Evolutionary conservation across 2,113 vertebrate genomes (phyloP), one percentile per base, ranked within the genome.

Genomic region (Onychostruthus taczanowskii): DNA sequence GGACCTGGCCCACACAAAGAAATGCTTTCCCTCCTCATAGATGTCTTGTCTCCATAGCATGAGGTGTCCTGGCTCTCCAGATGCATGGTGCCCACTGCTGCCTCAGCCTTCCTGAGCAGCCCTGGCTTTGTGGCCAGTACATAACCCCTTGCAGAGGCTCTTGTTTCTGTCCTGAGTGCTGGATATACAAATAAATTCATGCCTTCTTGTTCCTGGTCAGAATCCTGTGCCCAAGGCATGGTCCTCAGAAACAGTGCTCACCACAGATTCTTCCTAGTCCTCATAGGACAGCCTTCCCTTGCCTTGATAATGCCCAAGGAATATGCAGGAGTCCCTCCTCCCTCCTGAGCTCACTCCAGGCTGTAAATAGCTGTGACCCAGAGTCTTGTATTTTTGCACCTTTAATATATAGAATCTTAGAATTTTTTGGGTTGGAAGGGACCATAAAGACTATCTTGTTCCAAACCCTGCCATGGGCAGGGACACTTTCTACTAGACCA

Each of bases 21-120:
- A 82, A 39, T 31, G 33, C 41, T 50, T 63, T 69, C 17, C 30
- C 27, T 69, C 24, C 49, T 78, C 30, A 3, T 6, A 5, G 0
- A 0, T 16, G 21, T 18, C 70, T 44, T 59, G 41, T 55, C 56
- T 72, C 0, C 0, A 19, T n/a, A 52, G 44, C 50, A 6, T 6
- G 12, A 55, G 27, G 9, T 64, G 55, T 28, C 22, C n/a, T 58
- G 50, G 31, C 30, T 67, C 13, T 13, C 58, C 52, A 46, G 37
- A 26, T 20, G 33, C 39, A 16, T 1, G 3, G 43, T 67, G 4
- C 26, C 13, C 46, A 26, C n/a, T 1, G 2, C 33, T 75, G 28
- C 12, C 68, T 66, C 76, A 77, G 46, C 30, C 37, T 11, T 47
- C 33, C 59, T 23, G 17, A 19, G 41, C 47, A 76, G 22, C 66